Evolutionary conservation across 2,888 invertebrate species (phyloP), one percentile per base, ranked within the genome.

Genomic region (Buathra laborator): DNA sequence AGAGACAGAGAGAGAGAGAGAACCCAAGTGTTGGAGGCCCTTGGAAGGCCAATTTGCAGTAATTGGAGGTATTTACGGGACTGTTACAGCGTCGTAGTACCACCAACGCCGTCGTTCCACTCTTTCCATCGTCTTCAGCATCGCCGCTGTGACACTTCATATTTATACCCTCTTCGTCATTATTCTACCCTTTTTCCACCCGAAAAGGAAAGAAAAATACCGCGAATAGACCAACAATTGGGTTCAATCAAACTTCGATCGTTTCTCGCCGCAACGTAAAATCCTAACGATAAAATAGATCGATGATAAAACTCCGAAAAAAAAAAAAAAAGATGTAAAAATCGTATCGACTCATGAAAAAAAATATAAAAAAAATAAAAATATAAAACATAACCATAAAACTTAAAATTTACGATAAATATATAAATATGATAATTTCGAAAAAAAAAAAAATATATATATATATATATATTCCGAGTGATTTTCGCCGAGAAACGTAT

Each of bases 41-140:
- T 82, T 87, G 81, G 83, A 86, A 84, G 74, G 78, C 76, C 85
- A 88, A 89, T 89, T 88, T 88, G 79, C 85, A 53, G 72, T 89
- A 89, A 89, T 89, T 88, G 85, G 82, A 82, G 84, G 86, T 88
- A 89, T 89, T 89, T 88, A 89, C 86, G 79, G 68, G 68, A 74
- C 75, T 81, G 85, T 89, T 89, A 86, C 76, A 59, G 12, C 76
- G 64, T 75, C 66, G 62, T 74, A 67, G 14, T 14, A 51, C 81
- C 75, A 79, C 71, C 76, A 59, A 14, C 76, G 64, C 71, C 66
- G 62, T 70, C 67, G 14, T 14, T 64, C 64, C 29, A 7, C 72
- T 59, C 44, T 48, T 62, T 56, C 24, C 48, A 37, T 53, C 24
- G 16, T 53, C 62, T 44, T 67, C 67, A 32, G 56, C 48, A 29